Evolutionary conservation across 2,797 vertebrate species (phyloP).

Genomic region (Hapalemur alaotrensis): DNA sequence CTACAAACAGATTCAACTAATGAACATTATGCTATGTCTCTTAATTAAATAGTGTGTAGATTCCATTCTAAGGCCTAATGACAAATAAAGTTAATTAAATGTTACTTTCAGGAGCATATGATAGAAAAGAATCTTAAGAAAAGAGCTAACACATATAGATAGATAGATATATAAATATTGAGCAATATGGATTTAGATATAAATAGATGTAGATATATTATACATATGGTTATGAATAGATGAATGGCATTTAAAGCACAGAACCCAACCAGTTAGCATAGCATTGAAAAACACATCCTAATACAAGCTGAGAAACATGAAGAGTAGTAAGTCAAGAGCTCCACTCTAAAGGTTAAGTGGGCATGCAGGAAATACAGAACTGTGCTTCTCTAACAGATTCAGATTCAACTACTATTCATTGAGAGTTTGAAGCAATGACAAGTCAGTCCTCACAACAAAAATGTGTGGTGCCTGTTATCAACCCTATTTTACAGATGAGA

Average conservation of each 20-base stretch:
- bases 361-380: not conserved
- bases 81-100: constrained; percentile 16
- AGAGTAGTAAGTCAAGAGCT: not conserved
- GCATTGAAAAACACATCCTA: not conserved
- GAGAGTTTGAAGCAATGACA: not conserved
- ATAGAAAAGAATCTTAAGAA: not conserved
- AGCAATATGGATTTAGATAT: not conserved
- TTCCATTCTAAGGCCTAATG: not conserved
- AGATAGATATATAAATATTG: not conserved
- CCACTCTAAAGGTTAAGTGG: not conserved
- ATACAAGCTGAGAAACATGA: not conserved
- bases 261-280: not conserved
- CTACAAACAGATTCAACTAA: not conserved
- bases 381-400: not conserved
- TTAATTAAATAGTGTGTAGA: not conserved
- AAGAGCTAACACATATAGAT: not conserved
- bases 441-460: not conserved
- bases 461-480: not conserved
- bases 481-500: not conserved
- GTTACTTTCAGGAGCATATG: not conserved
- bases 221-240: not conserved
- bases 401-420: not conserved
- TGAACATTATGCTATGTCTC: not conserved
- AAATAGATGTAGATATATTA: not conserved
- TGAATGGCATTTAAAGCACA: not conserved